Base-by-base conservation (phyloP, 2,113 vertebrate genomes). In the Lycaon pictus region DNA sequence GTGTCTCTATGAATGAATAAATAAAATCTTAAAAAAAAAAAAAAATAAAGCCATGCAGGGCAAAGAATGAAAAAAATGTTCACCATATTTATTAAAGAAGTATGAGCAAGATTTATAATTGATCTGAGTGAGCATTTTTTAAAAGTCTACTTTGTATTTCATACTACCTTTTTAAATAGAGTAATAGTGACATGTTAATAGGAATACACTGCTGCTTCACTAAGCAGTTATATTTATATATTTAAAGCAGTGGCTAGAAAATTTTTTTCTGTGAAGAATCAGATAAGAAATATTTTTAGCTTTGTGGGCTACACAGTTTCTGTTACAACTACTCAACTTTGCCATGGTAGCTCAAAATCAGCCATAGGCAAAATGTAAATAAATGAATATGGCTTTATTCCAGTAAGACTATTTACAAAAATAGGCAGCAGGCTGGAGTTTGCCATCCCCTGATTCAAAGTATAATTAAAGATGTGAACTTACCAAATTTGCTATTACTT, bases 371-470 rank as follows among this genome's bases (percentile, higher is more conserved):
- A 95, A 82, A 37, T n/a, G 29, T 32, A 91, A 91, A 72, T 3
- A 20, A 29, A 19, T 23, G 11, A 53, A 6, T n/a, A 87, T 8
- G 11, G 55, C 79, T 65, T 8, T 63, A 32, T 80, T 25, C 65
- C 94, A 80, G 7, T 23, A 67, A 90, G 83, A 82, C 16, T 83
- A 29, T 69, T 76, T 88, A 80, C 23, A 74, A 90, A 86, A 84
- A 69, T 43, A 92, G 29, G 35, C 74, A 80, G 25, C 29, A 72
- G 20, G 29, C 43, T 25, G 11, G 11, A 16, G 20, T 88, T 96
- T 86, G 29, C 96, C 71, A 93, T 77, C 8, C 22, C 51, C 67
- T 80, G 56, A 86, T 97, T 85, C 77, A 92, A 89, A 90, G 58
- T 60, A 32, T 72, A 79, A 85, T 90, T 60, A 88, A 93, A 81